Conservation (phyloP, 2,888 invertebrate genomes). For the Smittia sp. region DNA sequence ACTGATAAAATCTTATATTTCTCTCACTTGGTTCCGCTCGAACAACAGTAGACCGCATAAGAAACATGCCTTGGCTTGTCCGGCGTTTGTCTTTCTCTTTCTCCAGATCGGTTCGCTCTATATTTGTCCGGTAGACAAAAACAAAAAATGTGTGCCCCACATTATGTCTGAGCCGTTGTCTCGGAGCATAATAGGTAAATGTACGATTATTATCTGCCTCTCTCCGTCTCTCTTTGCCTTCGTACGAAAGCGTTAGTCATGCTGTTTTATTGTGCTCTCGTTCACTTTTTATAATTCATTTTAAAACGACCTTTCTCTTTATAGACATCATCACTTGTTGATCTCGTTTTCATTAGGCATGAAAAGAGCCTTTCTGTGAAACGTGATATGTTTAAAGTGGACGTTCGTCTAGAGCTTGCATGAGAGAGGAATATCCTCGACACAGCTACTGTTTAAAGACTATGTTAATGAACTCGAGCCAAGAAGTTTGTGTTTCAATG, state of each 20-base stretch:
- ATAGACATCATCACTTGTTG: constrained; percentile 39
- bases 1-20: neutral
- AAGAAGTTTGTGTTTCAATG: neutral
- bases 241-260: constrained; percentile 30
- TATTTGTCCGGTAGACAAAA: neutral
- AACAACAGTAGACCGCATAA: neutral
- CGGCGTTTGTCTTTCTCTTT: neutral
- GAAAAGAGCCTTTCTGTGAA: constrained; percentile 24
- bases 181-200: constrained; percentile 32
- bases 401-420: neutral
- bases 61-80: neutral
- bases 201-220: constrained; percentile 36
- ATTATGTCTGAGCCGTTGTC: constrained; percentile 27
- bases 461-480: neutral
- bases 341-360: constrained; percentile 27
- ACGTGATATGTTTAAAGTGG: constrained; percentile 30
- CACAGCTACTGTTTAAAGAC: neutral
- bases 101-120: neutral
- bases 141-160: constrained; percentile 27
- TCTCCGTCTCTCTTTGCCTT: neutral
- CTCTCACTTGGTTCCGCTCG: neutral
- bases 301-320: constrained; percentile 38
- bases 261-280: constrained; percentile 36
- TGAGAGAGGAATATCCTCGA: neutral
- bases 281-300: constrained; percentile 21